phyloP scores from a whole-genome alignment of 2,888 invertebrate species.

The Nebria brevicollis region DNA sequence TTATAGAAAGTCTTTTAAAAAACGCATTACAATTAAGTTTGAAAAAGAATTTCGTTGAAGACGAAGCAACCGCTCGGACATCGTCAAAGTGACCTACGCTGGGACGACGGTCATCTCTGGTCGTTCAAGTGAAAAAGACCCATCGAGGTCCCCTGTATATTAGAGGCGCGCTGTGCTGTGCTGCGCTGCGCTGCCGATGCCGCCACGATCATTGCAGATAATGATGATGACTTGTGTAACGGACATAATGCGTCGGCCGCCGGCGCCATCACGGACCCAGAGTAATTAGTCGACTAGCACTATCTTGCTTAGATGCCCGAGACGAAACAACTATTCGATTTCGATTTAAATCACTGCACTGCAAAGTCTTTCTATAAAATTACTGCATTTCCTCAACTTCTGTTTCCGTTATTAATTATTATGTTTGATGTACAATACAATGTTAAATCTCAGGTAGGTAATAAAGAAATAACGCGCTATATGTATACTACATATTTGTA shows the following conservation, averaged over 20 bases:
- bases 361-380: too few species aligned
- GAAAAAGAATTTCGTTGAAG: not conserved
- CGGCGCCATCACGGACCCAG: conserved; percentile 21
- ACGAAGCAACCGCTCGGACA: not conserved
- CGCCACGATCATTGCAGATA: conserved; percentile 30
- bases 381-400: too few species aligned
- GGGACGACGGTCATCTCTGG: not conserved
- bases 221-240: conserved; percentile 36
- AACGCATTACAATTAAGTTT: not conserved
- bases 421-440: too few species aligned
- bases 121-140: not conserved
- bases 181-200: not conserved
- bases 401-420: too few species aligned
- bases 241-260: conserved; percentile 27
- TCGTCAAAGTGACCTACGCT: not conserved
- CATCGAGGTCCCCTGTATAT: not conserved
- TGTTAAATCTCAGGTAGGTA: too few species aligned
- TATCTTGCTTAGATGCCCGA: not conserved
- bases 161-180: not conserved
- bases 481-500: too few species aligned
- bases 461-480: too few species aligned
- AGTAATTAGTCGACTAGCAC: conserved; percentile 23
- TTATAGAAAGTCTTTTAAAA: not conserved
- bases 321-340: not conserved
- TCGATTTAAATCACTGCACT: too few species aligned